Conservation (phyloP, 2,797 vertebrate genomes). For the Tangara arthus region DNA sequence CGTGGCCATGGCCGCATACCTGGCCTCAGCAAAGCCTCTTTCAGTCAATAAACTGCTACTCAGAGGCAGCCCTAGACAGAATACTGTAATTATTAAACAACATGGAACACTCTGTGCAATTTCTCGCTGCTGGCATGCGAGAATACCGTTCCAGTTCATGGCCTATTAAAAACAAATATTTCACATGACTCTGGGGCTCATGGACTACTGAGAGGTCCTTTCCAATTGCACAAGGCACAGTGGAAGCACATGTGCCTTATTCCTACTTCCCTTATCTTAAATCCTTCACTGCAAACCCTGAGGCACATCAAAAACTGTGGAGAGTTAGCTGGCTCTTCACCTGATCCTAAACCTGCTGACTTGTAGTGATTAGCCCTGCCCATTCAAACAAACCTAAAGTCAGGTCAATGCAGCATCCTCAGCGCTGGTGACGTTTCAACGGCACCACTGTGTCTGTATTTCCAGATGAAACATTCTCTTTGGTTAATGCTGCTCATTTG, state of each 20-base stretch:
- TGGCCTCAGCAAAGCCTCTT: slow-evolving; percentile 15
- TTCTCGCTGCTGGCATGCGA: not conserved
- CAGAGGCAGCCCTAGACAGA: slow-evolving; percentile 2
- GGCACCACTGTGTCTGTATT: not conserved
- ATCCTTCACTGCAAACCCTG: not conserved
- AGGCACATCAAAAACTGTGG: not conserved
- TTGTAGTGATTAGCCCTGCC: not conserved
- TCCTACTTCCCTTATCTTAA: not conserved
- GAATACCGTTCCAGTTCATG: slow-evolving; percentile 57
- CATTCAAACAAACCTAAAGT: not conserved
- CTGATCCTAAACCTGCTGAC: not conserved
- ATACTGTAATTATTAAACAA: slow-evolving; percentile 57
- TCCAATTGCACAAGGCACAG: not conserved
- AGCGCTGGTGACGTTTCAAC: not conserved
- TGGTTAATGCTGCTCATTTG: not conserved
- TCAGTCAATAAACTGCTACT: slow-evolving; percentile 37
- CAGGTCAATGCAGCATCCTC: not conserved
- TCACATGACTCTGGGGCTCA: slow-evolving; percentile 29
- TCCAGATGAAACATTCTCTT: not conserved
- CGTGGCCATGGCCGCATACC: not conserved
- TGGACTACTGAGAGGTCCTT: not conserved
- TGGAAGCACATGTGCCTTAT: not conserved
- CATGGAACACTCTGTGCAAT: slow-evolving; percentile 31
- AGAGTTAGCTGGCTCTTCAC: not conserved
- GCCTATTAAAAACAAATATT: slow-evolving; percentile 53